Percentiles rank a stretch among this genome's conserved stretches.
phyloP scores from a whole-genome alignment of 2,888 invertebrate genomes.

The Bellardia bayeri region DNA sequence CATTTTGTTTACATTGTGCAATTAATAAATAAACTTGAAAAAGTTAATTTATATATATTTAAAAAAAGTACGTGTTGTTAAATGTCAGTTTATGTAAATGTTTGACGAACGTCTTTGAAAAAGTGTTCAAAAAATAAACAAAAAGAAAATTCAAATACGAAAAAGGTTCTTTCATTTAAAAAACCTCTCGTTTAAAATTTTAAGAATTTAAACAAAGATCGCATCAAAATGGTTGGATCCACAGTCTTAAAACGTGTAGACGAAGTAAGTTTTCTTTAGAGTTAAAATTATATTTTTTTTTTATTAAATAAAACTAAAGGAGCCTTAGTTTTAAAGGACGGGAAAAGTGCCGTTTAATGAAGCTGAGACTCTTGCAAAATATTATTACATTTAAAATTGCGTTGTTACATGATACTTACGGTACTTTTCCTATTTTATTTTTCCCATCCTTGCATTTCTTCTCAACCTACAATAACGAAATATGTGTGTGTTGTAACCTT shows the following conservation, averaged over 20 bases:
- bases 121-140: slow-evolving; percentile 19
- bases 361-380: background rate
- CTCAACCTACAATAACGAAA: slow-evolving; percentile 2
- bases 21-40: slow-evolving; percentile 35
- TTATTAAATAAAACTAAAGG: background rate
- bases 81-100: slow-evolving; percentile 50
- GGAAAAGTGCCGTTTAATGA: slow-evolving; percentile 56
- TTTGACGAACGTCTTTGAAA: slow-evolving; percentile 32
- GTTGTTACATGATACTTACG: slow-evolving; percentile 8
- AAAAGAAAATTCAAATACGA: background rate
- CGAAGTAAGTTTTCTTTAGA: slow-evolving; percentile 77
- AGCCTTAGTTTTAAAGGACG: background rate
- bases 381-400: background rate
- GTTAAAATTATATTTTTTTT: background rate
- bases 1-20: slow-evolving; percentile 49
- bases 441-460: background rate
- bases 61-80: slow-evolving; percentile 36
- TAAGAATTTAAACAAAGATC: slow-evolving; percentile 21
- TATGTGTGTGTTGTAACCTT: background rate
- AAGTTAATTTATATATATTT: slow-evolving; percentile 6
- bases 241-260: slow-evolving; percentile 76
- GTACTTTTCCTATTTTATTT: slow-evolving; percentile 53
- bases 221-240: slow-evolving; percentile 77
- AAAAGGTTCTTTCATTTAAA: slow-evolving; percentile 2
- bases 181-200: slow-evolving; percentile 21